Evolutionary conservation across 2,797 vertebrate genomes (phyloP).

Genomic region (Cottoperca gobio): DNA sequence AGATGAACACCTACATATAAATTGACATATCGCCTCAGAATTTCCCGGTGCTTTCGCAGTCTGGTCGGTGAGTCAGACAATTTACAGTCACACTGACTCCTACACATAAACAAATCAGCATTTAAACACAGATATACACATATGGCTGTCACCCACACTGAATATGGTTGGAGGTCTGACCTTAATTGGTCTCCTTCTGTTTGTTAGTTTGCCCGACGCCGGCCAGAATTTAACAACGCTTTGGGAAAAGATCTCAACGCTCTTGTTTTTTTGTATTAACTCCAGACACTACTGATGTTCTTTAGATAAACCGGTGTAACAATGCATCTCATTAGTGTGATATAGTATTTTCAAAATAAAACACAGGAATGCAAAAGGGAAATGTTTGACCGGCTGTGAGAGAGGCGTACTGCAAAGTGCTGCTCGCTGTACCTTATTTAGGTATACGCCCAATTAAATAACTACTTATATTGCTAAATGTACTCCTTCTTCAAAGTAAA

Average conservation of each 20-base stretch:
- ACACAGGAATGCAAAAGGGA: background rate
- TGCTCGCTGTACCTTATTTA: background rate
- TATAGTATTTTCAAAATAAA: background rate
- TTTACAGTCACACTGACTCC: slow-evolving; percentile 44
- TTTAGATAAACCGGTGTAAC: slow-evolving; percentile 38
- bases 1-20: slow-evolving; percentile 45
- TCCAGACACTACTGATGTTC: slow-evolving; percentile 4
- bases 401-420: no score
- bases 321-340: slow-evolving; percentile 1
- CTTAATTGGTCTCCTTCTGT: slow-evolving; percentile 36
- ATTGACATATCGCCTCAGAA: slow-evolving; percentile 46
- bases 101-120: slow-evolving; percentile 50
- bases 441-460: background rate
- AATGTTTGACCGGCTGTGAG: background rate
- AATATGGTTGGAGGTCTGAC: slow-evolving; percentile 41
- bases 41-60: slow-evolving; percentile 39
- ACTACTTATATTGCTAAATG: background rate
- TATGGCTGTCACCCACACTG: slow-evolving; percentile 41
- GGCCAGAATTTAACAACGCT: slow-evolving; percentile 9
- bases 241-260: slow-evolving; percentile 2
- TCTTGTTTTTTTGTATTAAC: slow-evolving; percentile 16
- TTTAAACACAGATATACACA: slow-evolving; percentile 48
- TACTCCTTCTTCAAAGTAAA: background rate
- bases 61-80: slow-evolving; percentile 46
- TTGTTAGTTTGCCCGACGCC: background rate